phyloP scores from a whole-genome alignment of 2,888 invertebrate genomes.

The Tiphia femorata region DNA sequence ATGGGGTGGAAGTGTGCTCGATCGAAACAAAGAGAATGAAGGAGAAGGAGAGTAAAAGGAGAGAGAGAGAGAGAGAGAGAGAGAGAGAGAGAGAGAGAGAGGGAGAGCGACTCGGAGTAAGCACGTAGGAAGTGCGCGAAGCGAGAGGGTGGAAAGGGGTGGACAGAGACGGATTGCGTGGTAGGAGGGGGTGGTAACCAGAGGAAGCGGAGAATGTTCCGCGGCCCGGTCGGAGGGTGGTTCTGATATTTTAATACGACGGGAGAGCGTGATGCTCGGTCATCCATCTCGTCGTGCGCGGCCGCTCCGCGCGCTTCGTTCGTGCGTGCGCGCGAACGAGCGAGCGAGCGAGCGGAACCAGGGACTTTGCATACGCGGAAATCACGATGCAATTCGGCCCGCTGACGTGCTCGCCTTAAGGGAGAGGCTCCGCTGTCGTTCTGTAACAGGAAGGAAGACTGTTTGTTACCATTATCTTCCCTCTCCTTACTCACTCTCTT shows the following conservation, averaged over 20 bases:
- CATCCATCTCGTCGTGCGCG: constrained; percentile 61
- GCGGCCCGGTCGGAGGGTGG: constrained; percentile 26
- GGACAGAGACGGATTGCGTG: neutral
- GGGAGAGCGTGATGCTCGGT: constrained; percentile 66
- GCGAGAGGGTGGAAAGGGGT: neutral
- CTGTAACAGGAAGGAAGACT: constrained; percentile 69
- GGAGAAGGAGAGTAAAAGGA: neutral
- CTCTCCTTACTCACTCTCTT: constrained; percentile 33
- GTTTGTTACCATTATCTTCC: constrained; percentile 69
- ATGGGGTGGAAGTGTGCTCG: neutral
- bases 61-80: neutral
- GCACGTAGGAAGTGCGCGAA: neutral
- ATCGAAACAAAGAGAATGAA: no score
- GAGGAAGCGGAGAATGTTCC: neutral
- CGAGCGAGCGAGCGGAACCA: no score
- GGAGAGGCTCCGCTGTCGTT: constrained; percentile 51
- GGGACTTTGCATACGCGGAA: constrained; percentile 69
- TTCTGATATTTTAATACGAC: constrained; percentile 66
- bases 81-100: neutral
- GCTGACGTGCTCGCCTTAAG: constrained; percentile 17
- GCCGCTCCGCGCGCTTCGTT: no score
- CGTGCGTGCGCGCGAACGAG: constrained; percentile 64
- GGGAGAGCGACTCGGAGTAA: neutral
- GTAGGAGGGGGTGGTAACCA: neutral
- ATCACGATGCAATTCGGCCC: constrained; percentile 58